Conservation (phyloP, 2,113 vertebrate species). For the Nannobrachium achirus region DNA sequence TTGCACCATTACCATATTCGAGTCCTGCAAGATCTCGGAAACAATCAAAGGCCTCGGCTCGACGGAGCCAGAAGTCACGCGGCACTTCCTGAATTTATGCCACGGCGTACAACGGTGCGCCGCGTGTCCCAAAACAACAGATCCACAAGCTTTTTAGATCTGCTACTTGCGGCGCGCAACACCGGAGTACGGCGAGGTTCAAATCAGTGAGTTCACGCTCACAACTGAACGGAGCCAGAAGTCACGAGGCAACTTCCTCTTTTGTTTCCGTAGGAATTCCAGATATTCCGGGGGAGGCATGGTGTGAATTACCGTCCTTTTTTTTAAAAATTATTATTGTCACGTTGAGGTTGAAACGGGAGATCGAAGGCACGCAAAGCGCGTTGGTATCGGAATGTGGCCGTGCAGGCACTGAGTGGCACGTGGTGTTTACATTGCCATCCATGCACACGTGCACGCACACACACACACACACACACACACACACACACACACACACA, state of each 20-base stretch:
- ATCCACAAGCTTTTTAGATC: too few species aligned
- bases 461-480: too few species aligned
- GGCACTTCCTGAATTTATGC: not conserved
- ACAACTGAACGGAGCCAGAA: not conserved
- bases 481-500: too few species aligned
- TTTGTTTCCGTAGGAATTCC: conserved; percentile 18
- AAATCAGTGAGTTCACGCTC: not conserved
- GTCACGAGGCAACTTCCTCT: conserved; percentile 5
- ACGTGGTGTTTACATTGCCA: conserved; percentile 21
- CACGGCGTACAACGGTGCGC: too few species aligned
- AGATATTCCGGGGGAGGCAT: conserved; percentile 25
- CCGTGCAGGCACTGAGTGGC: not conserved
- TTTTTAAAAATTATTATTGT: conserved; percentile 38
- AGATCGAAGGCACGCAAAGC: conserved; percentile 20
- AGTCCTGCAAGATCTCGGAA: conserved; percentile 1
- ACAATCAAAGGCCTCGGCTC: conserved; percentile 18
- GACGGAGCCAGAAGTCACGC: conserved; percentile 11
- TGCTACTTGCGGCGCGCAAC: too few species aligned
- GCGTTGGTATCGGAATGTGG: conserved; percentile 31
- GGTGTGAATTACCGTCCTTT: conserved; percentile 20
- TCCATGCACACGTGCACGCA: too few species aligned
- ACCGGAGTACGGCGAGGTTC: too few species aligned
- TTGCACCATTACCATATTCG: conserved; percentile 26
- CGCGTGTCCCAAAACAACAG: too few species aligned
- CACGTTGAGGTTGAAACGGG: conserved; percentile 21